Evolutionary conservation across 2,797 vertebrate species (phyloP).

Genomic region (Darevskia mixta): DNA sequence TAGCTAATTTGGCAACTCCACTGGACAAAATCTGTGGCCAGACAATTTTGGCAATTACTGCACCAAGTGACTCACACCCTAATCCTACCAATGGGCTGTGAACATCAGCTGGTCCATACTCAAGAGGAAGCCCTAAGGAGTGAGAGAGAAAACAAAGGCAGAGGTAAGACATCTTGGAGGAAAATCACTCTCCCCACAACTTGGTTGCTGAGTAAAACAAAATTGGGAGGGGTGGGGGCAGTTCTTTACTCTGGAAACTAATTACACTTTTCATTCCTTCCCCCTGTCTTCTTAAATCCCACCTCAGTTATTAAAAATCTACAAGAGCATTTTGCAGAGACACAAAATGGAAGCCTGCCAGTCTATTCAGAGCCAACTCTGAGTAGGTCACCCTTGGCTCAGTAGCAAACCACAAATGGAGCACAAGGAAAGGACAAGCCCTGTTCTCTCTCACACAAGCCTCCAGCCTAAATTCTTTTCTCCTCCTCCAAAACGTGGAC

Average conservation of each 20-base stretch:
- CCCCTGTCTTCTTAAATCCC: conserved; percentile 37
- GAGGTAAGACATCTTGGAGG: background rate
- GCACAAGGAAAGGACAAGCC: conserved; percentile 56
- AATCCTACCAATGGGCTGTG: background rate
- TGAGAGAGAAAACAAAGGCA: background rate
- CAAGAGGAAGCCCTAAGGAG: conserved; percentile 2
- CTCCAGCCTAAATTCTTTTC: conserved; percentile 8
- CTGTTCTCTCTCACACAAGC: background rate
- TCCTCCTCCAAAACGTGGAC: background rate
- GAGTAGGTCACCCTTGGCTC: conserved; percentile 68
- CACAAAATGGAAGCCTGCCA: conserved; percentile 55
- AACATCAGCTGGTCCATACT: background rate
- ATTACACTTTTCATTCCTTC: conserved; percentile 10
- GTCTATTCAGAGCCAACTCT: conserved; percentile 44
- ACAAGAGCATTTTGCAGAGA: conserved; percentile 40
- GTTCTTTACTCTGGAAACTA: background rate
- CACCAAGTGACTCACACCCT: background rate
- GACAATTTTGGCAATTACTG: background rate
- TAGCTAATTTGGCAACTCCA: conserved; percentile 19
- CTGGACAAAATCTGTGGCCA: background rate
- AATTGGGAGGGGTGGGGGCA: background rate
- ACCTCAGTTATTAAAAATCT: conserved; percentile 19
- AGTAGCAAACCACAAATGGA: conserved; percentile 52
- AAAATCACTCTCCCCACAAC: background rate
- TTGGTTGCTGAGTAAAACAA: background rate